phyloP scores from a whole-genome alignment of 2,113 vertebrate species.

The Elachura formosa region DNA sequence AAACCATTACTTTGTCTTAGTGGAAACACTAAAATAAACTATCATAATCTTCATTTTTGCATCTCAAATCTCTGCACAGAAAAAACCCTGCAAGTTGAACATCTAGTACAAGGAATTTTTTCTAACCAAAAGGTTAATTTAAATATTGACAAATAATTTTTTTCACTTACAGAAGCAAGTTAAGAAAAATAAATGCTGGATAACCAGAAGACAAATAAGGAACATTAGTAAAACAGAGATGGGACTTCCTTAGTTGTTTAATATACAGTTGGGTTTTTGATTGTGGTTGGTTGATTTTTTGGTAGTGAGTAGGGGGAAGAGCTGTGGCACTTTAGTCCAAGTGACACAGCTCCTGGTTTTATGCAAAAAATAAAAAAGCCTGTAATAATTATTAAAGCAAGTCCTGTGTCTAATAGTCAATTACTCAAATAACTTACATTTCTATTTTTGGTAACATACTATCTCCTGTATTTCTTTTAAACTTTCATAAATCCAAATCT shows the following conservation, averaged over 20 bases:
- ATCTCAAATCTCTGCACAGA: not conserved
- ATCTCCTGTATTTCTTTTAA: not conserved
- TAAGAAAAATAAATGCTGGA: not conserved
- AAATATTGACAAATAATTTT: not conserved
- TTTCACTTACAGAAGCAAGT: not conserved
- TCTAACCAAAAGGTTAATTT: not conserved
- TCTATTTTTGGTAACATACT: not conserved
- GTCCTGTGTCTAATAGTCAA: not conserved
- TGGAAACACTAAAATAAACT: not conserved
- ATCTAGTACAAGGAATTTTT: not conserved
- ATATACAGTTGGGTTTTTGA: not conserved
- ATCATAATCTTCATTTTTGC: not conserved
- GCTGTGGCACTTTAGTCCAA: not conserved
- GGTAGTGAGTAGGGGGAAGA: not conserved
- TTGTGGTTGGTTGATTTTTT: not conserved
- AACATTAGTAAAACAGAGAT: not conserved
- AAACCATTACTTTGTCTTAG: not conserved
- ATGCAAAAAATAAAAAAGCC: not conserved
- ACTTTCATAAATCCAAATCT: not conserved
- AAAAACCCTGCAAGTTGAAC: not conserved
- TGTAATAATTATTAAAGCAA: not conserved
- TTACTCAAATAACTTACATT: not conserved
- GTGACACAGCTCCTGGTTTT: not conserved
- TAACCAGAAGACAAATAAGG: not conserved
- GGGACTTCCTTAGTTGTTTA: not conserved